These are phyloP conservation scores for Sciurus vulgaris DNA, from an alignment of 2,797 vertebrate species.

Conservation along the genomic window DNA sequence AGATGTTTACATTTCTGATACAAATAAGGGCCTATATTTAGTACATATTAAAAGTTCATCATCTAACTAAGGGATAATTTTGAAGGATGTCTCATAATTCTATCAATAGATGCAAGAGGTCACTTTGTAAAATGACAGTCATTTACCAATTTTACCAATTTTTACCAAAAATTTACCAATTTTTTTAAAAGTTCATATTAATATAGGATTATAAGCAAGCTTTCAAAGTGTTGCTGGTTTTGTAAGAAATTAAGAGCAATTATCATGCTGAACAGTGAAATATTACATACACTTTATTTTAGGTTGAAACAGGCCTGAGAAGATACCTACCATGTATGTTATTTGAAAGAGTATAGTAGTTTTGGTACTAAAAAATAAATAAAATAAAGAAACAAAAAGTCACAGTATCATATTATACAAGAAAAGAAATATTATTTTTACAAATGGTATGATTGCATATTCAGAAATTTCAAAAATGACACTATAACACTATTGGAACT, in stretches of 20 bases:
- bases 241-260: constrained; percentile 7
- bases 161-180: background rate
- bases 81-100: background rate
- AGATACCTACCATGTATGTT: background rate
- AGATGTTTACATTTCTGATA: background rate
- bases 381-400: background rate
- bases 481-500: background rate
- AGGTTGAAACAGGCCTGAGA: background rate
- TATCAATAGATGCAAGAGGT: background rate
- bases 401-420: background rate
- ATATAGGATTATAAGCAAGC: background rate
- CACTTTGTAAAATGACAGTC: background rate
- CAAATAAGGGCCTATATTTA: background rate
- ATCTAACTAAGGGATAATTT: background rate
- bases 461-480: constrained; percentile 7
- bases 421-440: constrained; percentile 25
- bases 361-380: background rate
- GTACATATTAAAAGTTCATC: background rate
- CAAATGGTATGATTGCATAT: background rate
- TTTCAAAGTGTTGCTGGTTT: background rate
- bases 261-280: background rate
- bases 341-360: background rate
- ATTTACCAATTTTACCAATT: background rate
- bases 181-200: background rate
- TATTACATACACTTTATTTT: constrained; percentile 1